Percentiles rank a stretch among this genome's conserved stretches.
Evolutionary conservation across 2,113 vertebrate species (phyloP).

Genomic region (Eclectus roratus): DNA sequence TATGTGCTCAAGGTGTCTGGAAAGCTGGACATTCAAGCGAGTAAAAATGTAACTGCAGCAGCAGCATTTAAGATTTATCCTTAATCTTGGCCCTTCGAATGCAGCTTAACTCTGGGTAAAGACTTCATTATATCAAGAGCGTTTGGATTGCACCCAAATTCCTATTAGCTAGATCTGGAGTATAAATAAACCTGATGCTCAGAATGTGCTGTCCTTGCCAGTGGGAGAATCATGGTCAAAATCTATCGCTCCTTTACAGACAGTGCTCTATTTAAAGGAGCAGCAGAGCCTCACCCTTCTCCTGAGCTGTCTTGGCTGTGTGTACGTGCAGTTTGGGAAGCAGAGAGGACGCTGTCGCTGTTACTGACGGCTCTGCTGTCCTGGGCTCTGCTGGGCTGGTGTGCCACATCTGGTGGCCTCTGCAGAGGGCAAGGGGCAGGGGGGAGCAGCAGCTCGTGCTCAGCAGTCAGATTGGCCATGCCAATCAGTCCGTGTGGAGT

Average conservation of each 20-base stretch:
- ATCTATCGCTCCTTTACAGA: not conserved
- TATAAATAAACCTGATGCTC: slow-evolving; percentile 28
- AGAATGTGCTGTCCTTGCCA: not conserved
- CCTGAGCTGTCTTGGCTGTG: not conserved
- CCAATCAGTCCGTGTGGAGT: rapidly evolving
- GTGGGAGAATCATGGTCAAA: not conserved
- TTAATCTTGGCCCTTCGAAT: not conserved
- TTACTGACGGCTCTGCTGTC: not conserved
- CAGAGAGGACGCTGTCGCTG: rapidly evolving
- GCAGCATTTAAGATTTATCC: not conserved
- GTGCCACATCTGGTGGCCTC: not conserved
- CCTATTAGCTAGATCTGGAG: slow-evolving; percentile 3
- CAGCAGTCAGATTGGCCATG: rapidly evolving
- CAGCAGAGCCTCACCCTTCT: not conserved
- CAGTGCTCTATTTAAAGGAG: not conserved
- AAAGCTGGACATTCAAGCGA: not conserved
- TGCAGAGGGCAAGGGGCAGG: not conserved
- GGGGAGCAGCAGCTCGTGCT: not conserved
- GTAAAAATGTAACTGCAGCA: not conserved
- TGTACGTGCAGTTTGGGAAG: not conserved
- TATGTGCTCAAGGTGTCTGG: not conserved
- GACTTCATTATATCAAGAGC: not conserved
- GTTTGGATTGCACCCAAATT: slow-evolving; percentile 4
- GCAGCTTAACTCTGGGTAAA: not conserved
- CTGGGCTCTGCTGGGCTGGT: not conserved